Percentiles rank a stretch among this genome's conserved stretches.
phyloP scores from a whole-genome alignment of 2,888 invertebrate genomes.

The Tridacna gigas region DNA sequence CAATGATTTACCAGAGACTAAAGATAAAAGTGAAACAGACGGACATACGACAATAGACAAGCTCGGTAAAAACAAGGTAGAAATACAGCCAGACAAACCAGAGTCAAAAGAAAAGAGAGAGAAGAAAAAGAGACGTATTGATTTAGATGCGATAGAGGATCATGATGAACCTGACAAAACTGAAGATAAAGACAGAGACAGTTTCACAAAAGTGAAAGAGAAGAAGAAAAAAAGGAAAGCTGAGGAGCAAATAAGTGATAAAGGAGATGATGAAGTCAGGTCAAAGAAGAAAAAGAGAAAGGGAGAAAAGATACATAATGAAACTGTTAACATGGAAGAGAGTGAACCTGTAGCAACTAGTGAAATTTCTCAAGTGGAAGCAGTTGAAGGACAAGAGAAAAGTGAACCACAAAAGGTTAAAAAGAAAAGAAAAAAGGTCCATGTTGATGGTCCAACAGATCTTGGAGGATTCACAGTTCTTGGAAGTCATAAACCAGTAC shows the following conservation, averaged over 20 bases:
- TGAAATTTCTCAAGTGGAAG: background rate
- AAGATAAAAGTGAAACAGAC: background rate
- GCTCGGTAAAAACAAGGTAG: slow-evolving; percentile 15
- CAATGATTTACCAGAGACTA: background rate
- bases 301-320: background rate
- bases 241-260: slow-evolving; percentile 5
- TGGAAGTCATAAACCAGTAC: slow-evolving; percentile 88
- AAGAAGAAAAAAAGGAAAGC: slow-evolving; percentile 19
- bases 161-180: slow-evolving; percentile 19
- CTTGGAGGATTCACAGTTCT: slow-evolving; percentile 88
- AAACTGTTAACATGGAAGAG: slow-evolving; percentile 4
- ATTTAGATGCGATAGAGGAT: slow-evolving; percentile 18
- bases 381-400: background rate
- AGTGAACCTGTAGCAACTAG: background rate
- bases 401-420: background rate
- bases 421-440: slow-evolving; percentile 20
- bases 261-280: slow-evolving; percentile 22
- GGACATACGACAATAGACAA: background rate
- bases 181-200: background rate
- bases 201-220: background rate
- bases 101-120: background rate
- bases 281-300: background rate
- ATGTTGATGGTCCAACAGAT: slow-evolving; percentile 66
- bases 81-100: slow-evolving; percentile 4
- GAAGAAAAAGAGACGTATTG: slow-evolving; percentile 7